A percentile compares a stretch with the other conserved stretches of the same genome.
These are phyloP conservation scores for Xanthostigma xanthostigma DNA, from an alignment of 2,888 invertebrate genomes.

Conservation along the genomic window DNA sequence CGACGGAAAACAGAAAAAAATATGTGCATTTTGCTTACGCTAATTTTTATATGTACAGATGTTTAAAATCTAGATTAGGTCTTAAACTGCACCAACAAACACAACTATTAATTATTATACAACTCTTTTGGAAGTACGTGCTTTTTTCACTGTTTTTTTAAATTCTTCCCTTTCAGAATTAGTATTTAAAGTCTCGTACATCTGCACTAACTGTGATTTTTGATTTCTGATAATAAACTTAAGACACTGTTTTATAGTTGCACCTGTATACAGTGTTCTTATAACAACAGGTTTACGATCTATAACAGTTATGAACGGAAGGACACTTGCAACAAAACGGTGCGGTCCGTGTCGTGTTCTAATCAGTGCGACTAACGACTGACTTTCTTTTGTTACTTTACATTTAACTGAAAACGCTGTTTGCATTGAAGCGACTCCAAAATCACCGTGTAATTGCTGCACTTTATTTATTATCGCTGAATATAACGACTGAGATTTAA, in stretches of 20 bases:
- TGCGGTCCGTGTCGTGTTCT: constrained; percentile 63
- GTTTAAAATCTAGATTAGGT: too few species aligned
- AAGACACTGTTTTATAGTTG: constrained; percentile 66
- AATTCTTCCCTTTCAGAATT: constrained; percentile 45
- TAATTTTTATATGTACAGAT: too few species aligned
- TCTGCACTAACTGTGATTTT: constrained; percentile 43
- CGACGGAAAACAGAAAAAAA: too few species aligned
- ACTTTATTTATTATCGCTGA: constrained; percentile 44
- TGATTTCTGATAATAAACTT: constrained; percentile 56
- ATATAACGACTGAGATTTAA: constrained; percentile 33
- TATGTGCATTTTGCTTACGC: too few species aligned
- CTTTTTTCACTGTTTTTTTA: constrained; percentile 24
- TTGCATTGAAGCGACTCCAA: constrained; percentile 53
- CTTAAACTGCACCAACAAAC: not conserved
- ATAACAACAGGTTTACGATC: constrained; percentile 44
- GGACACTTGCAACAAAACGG: constrained; percentile 46
- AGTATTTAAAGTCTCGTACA: constrained; percentile 43
- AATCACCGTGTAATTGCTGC: constrained; percentile 58
- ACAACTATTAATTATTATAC: not conserved
- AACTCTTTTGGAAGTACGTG: not conserved
- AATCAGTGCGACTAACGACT: constrained; percentile 58
- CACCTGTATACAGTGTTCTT: constrained; percentile 56
- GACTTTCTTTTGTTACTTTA: constrained; percentile 33
- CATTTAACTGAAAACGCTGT: constrained; percentile 62
- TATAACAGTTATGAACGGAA: constrained; percentile 55